A percentile compares a stretch with the other conserved stretches of the same genome.
These are phyloP conservation scores for Popillia japonica DNA, from an alignment of 1,140 invertebrate genomes.

Conservation along the genomic window DNA sequence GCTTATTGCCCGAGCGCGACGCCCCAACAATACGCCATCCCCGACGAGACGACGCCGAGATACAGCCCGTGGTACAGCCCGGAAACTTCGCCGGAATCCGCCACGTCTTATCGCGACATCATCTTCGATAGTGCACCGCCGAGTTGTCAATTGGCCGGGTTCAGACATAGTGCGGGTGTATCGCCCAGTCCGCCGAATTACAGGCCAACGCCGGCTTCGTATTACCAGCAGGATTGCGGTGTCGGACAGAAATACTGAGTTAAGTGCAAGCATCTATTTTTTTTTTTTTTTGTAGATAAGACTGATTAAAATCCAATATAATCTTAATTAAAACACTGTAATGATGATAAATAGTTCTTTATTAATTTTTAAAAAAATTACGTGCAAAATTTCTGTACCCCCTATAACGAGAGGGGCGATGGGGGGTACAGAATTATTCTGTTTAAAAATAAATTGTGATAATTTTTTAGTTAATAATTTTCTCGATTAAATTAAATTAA, in stretches of 20 bases:
- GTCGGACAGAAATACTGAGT: conserved; percentile 58
- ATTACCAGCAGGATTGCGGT: conserved; percentile 62
- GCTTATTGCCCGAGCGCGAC: conserved; percentile 60
- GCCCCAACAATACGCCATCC: conserved; percentile 65
- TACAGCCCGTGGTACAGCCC: conserved; percentile 66
- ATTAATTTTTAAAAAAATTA: too few relatives aligned
- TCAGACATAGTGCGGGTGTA: conserved; percentile 65
- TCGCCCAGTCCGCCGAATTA: conserved; percentile 64
- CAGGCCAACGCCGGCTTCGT: conserved; percentile 62
- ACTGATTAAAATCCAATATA: too few relatives aligned
- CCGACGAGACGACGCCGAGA: conserved; percentile 62
- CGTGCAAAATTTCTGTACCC: too few relatives aligned
- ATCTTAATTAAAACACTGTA: too few relatives aligned
- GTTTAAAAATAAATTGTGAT: too few relatives aligned
- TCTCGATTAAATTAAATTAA: too few relatives aligned
- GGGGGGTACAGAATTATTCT: too few relatives aligned
- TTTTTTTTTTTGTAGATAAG: conserved; percentile 24
- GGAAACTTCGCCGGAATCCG: conserved; percentile 65
- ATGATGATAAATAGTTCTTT: too few relatives aligned
- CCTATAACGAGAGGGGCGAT: too few relatives aligned
- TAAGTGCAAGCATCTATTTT: conserved; percentile 21
- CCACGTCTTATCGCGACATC: conserved; percentile 59
- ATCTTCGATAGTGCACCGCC: conserved; percentile 58
- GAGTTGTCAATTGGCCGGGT: conserved; percentile 68
- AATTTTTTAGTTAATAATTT: too few relatives aligned